Evolutionary conservation across 2,888 invertebrate species (phyloP), one percentile per base, ranked within the genome.

Genomic region (Gymnocheta viridis): DNA sequence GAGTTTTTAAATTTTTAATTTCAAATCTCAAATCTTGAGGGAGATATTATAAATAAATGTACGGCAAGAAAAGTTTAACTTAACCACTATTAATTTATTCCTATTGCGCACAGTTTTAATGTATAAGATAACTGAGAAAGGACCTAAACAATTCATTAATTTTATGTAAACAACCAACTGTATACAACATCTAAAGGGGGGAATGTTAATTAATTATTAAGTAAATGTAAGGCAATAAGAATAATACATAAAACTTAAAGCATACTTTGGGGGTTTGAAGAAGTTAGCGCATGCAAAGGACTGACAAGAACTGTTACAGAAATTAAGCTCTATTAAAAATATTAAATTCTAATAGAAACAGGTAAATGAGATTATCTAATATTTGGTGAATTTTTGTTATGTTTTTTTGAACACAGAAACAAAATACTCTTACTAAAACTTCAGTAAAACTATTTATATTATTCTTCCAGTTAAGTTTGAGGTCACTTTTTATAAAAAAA

Each of bases 1-100:
- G 47, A 60, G 19, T 32, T 81, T 41, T 19, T 62, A 54, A 74
- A 69, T 69, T 81, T 74, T 81, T 81, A 81, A 74, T 74, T 81
- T 27, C 54, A 81, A 81, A 74, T 60, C 67, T 44, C 41, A 74
- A 74, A 12, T 74, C 74, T 69, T 51, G n/a, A 35, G 74, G 81
- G 81, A 74, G 32, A 67, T 35, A 69, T 62, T 81, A n/a, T n/a
- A n/a, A n/a, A n/a, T n/a, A 81, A 74, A 54, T 32, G 49, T 44
- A 12, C 32, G 51, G 73, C 29, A 41, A 51, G 38, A 56, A 58
- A 49, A 66, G 12, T 27, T 51, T 51, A 67, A 67, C 24, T 44
- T 56, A 76, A 47, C 27, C 47, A 7, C 32, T 44, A 54, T 66
- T 44, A 32, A 66, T 66, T 76, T 77, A 27, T 54, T 56, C 22